Evolutionary conservation across 2,797 vertebrate genomes (phyloP).

Genomic region (Arnoldichthys spilopterus): DNA sequence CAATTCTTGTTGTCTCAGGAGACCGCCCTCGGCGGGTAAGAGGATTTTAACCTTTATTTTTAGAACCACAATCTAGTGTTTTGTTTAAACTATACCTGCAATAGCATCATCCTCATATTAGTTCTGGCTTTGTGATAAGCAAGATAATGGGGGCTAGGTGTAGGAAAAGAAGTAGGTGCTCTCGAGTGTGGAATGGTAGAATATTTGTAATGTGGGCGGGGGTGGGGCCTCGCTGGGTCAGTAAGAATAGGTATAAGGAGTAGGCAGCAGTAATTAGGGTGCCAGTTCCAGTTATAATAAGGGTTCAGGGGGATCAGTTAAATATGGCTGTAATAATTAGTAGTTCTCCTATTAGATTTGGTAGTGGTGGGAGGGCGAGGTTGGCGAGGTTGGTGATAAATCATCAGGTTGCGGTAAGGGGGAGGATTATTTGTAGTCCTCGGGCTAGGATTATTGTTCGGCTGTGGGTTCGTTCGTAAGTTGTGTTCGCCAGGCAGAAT

Average conservation of each 20-base stretch:
- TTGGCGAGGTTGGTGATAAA: constrained; percentile 49
- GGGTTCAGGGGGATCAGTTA: constrained; percentile 45
- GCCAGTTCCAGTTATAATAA: accelerated
- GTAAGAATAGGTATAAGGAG: constrained; percentile 43
- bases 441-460: constrained; percentile 17
- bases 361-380: constrained; percentile 38
- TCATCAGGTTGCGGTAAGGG: constrained; percentile 52
- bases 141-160: constrained; percentile 2
- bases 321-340: constrained; percentile 54
- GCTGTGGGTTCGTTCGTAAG: constrained; percentile 59
- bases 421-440: constrained; percentile 38
- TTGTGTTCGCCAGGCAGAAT: constrained; percentile 63
- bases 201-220: accelerated
- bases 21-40: constrained; percentile 59
- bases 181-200: constrained; percentile 39
- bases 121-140: background rate
- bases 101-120: constrained; percentile 50
- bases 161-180: constrained; percentile 30
- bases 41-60: constrained; percentile 44
- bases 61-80: constrained; percentile 60
- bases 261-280: constrained; percentile 51
- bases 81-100: constrained; percentile 66
- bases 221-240: constrained; percentile 29
- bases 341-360: constrained; percentile 62
- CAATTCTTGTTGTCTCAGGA: constrained; percentile 44